Conservation (phyloP, 2,797 vertebrate genomes). For the Mus minutoides region DNA sequence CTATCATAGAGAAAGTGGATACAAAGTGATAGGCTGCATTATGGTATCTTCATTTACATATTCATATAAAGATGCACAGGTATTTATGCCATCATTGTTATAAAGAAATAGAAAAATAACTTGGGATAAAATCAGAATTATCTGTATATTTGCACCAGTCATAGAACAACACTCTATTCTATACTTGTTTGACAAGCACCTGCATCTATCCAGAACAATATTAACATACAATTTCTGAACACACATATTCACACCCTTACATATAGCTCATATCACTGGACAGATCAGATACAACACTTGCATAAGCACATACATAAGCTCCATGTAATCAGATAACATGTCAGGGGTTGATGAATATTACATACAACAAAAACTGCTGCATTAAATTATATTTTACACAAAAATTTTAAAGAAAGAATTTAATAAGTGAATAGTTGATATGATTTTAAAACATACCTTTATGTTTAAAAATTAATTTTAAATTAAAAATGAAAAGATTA, state of each 20-base stretch:
- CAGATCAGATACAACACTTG: not conserved
- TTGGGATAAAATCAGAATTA: not conserved
- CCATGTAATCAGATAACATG: not conserved
- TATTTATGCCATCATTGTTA: not conserved
- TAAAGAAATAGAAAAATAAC: conserved; percentile 20
- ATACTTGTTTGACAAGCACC: not conserved
- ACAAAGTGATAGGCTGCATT: not conserved
- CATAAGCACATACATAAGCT: not conserved
- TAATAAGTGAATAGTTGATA: conserved; percentile 16
- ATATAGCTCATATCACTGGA: not conserved
- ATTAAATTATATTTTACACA: not conserved
- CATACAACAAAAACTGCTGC: not conserved
- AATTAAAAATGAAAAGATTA: conserved; percentile 26
- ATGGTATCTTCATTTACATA: not conserved
- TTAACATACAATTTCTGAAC: not conserved
- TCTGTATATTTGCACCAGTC: not conserved
- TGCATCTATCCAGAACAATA: not conserved
- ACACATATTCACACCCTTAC: not conserved
- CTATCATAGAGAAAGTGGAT: not conserved
- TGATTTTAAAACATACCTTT: not conserved
- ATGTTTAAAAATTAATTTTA: not conserved
- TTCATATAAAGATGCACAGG: not conserved
- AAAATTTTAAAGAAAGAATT: not conserved
- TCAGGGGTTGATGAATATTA: not conserved
- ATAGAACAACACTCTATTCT: not conserved